phyloP scores from a whole-genome alignment of 2,797 vertebrate genomes.

The Leptoclinus maculatus region DNA sequence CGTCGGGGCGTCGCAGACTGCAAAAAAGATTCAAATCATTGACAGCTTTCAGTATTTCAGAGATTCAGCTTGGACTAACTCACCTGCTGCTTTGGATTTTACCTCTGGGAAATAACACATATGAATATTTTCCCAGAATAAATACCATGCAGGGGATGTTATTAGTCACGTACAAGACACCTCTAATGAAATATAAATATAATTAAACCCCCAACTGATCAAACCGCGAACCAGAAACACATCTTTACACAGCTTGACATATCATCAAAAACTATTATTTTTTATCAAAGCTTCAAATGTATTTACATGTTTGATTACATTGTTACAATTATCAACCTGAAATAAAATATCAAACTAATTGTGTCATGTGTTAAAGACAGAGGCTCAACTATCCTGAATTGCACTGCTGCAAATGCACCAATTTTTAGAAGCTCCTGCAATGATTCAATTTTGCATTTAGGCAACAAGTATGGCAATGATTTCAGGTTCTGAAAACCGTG shows the following conservation, averaged over 20 bases:
- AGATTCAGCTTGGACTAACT: conserved; percentile 5
- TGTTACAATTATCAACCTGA: background rate
- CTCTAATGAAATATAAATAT: conserved; percentile 49
- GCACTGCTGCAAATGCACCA: conserved; percentile 7
- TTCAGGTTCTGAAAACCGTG: background rate
- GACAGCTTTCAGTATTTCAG: background rate
- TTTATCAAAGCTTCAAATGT: conserved; percentile 2
- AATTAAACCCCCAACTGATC: conserved; percentile 44
- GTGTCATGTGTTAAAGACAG: background rate
- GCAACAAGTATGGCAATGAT: background rate
- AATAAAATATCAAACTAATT: conserved; percentile 2
- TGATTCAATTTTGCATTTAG: background rate
- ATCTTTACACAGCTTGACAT: background rate
- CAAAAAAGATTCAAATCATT: conserved; percentile 35
- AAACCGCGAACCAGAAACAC: conserved; percentile 7
- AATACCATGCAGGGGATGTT: conserved; percentile 46
- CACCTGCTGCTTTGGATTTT: conserved; percentile 57
- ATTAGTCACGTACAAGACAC: conserved; percentile 41
- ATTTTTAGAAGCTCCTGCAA: background rate
- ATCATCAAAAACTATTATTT: background rate
- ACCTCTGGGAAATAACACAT: conserved; percentile 69
- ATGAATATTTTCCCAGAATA: conserved; percentile 34
- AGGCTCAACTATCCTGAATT: background rate
- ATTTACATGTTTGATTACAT: conserved; percentile 4
- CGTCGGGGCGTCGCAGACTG: conserved; percentile 93